Percentiles rank a stretch among this genome's conserved stretches.
These are phyloP conservation scores for Amblyopsis hoosieri DNA, from an alignment of 2,797 vertebrate genomes.

Conservation along the genomic window DNA sequence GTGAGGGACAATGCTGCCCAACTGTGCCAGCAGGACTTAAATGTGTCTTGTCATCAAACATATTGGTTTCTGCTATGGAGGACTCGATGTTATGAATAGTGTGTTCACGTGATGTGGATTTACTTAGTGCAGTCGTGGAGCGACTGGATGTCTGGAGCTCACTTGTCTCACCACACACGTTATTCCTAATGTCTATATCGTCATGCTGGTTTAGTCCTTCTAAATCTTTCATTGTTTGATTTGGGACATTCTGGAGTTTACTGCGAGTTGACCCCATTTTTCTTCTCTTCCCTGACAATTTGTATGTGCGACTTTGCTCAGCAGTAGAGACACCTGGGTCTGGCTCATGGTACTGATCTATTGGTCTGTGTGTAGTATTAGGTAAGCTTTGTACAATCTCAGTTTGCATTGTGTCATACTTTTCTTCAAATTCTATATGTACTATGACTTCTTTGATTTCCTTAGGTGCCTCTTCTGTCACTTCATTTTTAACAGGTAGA, in stretches of 20 bases:
- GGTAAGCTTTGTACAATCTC: slow-evolving; percentile 5
- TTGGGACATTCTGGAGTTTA: slow-evolving; percentile 26
- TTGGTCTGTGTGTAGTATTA: slow-evolving; percentile 6
- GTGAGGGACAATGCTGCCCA: neutral
- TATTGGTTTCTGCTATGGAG: neutral
- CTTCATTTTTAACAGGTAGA: neutral
- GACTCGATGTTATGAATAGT: neutral
- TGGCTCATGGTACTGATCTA: neutral
- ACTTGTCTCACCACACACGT: neutral
- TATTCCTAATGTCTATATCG: neutral
- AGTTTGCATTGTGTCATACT: slow-evolving; percentile 7
- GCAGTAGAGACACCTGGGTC: neutral
- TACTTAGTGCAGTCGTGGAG: neutral
- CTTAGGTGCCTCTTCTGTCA: slow-evolving; percentile 5
- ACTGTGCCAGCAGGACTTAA: neutral
- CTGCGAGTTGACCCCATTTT: slow-evolving; percentile 62
- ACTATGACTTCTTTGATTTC: slow-evolving; percentile 10
- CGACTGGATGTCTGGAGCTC: neutral
- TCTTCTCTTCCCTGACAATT: slow-evolving; percentile 40
- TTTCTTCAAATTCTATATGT: slow-evolving; percentile 9
- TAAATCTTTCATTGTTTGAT: slow-evolving; percentile 2
- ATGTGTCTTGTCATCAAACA: neutral
- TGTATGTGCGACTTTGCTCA: slow-evolving; percentile 25
- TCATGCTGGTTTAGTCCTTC: slow-evolving; percentile 6
- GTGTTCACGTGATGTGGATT: neutral